Conservation (phyloP, 2,888 invertebrate genomes). For the Limnephilus marmoratus region DNA sequence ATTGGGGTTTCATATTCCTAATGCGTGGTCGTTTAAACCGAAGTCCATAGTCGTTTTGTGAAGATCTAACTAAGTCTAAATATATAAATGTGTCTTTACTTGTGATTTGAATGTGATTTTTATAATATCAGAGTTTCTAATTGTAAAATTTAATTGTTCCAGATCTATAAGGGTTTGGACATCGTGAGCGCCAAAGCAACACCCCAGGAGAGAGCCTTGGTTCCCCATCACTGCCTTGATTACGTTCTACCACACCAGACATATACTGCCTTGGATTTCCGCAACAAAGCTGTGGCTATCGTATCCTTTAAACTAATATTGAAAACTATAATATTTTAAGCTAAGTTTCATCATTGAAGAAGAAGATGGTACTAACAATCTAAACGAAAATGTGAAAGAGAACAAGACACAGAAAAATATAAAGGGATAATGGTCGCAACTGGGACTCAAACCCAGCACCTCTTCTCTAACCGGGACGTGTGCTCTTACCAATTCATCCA, state of each 20-base stretch:
- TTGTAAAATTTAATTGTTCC: constrained; percentile 68
- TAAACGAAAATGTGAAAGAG: too few relatives aligned
- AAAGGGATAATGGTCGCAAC: too few relatives aligned
- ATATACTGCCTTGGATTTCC: constrained; percentile 91
- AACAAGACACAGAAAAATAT: too few relatives aligned
- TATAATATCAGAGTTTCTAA: not conserved
- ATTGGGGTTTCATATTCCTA: not conserved
- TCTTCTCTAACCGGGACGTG: too few relatives aligned
- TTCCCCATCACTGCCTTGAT: constrained; percentile 93
- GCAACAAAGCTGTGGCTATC: constrained; percentile 87
- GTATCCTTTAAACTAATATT: constrained; percentile 75
- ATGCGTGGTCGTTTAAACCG: not conserved
- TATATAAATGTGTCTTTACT: not conserved
- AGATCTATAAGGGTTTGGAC: constrained; percentile 96
- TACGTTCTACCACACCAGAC: constrained; percentile 87
- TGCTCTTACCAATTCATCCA: too few relatives aligned
- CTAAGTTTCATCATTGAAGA: too few relatives aligned
- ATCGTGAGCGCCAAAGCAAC: constrained; percentile 97
- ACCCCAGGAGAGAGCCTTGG: constrained; percentile 83
- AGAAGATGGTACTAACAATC: too few relatives aligned
- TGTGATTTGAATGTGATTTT: not conserved
- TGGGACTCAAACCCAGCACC: too few relatives aligned
- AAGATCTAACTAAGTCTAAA: too few relatives aligned
- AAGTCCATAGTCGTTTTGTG: not conserved
- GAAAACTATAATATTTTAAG: too few relatives aligned